Evolutionary conservation across 2,888 invertebrate species (phyloP), one percentile per base, ranked within the genome.

Genomic region (Ornithoptera alexandrae): DNA sequence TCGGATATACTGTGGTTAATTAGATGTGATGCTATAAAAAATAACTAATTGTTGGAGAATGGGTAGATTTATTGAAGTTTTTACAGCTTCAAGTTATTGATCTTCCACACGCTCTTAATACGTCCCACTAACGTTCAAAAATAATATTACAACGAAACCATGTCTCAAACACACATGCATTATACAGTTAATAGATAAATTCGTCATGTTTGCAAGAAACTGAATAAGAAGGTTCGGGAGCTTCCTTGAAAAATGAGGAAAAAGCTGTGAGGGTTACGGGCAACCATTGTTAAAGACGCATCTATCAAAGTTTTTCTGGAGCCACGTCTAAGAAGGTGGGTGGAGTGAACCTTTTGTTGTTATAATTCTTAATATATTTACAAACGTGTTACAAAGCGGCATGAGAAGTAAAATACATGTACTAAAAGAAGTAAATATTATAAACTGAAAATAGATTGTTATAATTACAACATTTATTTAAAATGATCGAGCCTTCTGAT

Each of bases 221-320:
- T 53, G 53, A 53, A 53, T n/a, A 53, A 53, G 53, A 53, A 53
- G 53, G 53, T 53, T 53, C 53, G n/a, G 53, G 18, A n/a, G n/a
- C 8, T 53, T 53, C 7, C 53, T 61, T 61, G 61, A 67, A 60
- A 67, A 67, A 67, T 67, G 61, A 39, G 60, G 36, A 30, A 36
- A 61, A 60, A 67, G 30, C 61, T 36, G 20, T 22, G 8, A 36
- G 60, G 60, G 53, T 67, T 53, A 20, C 66, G 59, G 57, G 42
- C 50, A 53, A 50, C 66, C 39, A 67, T 67, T 67, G 66, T 67
- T 67, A 61, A 61, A 67, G 60, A 60, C 53, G 66, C 60, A 67
- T 67, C 60, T 67, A 67, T 67, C 66, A 67, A 67, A 67, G 66
- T 60, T 67, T 67, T 67, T 67, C 53, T 20, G 60, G 36, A n/a